Conservation (phyloP, 2,113 vertebrate genomes). For the Choloepus hoffmanni region DNA sequence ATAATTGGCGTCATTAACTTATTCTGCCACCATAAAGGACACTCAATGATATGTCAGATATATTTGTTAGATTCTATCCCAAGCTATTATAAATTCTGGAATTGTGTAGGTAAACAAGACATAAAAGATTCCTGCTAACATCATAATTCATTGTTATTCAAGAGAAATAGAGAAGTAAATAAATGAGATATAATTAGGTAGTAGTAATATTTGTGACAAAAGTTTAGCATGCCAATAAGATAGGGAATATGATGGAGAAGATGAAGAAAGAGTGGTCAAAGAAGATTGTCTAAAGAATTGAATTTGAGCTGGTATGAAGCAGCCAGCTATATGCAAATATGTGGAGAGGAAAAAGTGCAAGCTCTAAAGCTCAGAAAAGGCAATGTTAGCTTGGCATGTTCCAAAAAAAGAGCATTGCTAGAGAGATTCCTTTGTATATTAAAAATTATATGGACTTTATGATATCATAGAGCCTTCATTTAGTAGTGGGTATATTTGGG, state of each 20-base stretch:
- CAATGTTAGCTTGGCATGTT: background rate
- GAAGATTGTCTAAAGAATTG: no score
- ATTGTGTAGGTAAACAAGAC: background rate
- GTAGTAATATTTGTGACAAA: no score
- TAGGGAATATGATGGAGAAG: no score
- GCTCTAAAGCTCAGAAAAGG: no score
- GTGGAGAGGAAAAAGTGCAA: no score
- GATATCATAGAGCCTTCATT: background rate
- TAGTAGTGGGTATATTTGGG: background rate
- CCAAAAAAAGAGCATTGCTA: background rate
- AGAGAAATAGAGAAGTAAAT: no score
- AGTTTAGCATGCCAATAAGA: no score
- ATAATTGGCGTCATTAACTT: background rate
- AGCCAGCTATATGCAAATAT: no score
- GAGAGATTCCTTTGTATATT: background rate
- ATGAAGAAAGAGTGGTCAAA: no score
- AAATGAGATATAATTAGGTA: no score
- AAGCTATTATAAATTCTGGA: background rate
- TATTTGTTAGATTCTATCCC: background rate
- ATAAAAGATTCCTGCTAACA: no score
- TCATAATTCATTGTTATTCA: no score
- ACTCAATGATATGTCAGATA: background rate
- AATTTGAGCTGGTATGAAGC: background rate
- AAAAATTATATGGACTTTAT: background rate
- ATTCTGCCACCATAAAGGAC: background rate